A percentile compares a stretch with the other conserved stretches of the same genome.
These are phyloP conservation scores for Scaptomyza caliginosa DNA, from an alignment of 2,888 invertebrate species.

Conservation along the genomic window DNA sequence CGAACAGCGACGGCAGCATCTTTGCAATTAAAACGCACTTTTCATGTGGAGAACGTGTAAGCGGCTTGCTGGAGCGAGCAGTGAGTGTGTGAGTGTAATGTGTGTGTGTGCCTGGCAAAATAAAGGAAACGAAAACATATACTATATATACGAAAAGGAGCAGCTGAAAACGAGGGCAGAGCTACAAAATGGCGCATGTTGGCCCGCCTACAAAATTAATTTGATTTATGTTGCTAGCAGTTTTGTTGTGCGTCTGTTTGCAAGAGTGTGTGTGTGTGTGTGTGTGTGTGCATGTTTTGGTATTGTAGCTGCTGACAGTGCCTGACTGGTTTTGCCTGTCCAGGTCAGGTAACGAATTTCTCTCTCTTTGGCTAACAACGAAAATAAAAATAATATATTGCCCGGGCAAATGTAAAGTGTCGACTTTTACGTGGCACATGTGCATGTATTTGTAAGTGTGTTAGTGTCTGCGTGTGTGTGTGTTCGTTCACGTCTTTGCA, in stretches of 20 bases:
- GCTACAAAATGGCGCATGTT: conserved; percentile 74
- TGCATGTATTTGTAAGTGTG: conserved; percentile 36
- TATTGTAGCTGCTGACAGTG: conserved; percentile 27
- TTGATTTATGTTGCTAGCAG: conserved; percentile 76
- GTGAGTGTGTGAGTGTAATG: background rate
- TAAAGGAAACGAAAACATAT: conserved; percentile 13
- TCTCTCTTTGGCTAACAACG: conserved; percentile 66
- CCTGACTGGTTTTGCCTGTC: conserved; percentile 25
- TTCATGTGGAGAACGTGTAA: conserved; percentile 30
- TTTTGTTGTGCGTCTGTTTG: conserved; percentile 19
- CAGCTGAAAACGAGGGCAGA: conserved; percentile 2
- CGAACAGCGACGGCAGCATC: conserved; percentile 60
- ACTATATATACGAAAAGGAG: conserved; percentile 1
- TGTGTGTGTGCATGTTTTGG: conserved; percentile 25
- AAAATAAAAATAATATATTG: conserved; percentile 73
- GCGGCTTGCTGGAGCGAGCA: background rate
- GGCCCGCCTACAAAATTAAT: conserved; percentile 80
- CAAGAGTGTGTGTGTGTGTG: conserved; percentile 20
- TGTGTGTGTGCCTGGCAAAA: conserved; percentile 26
- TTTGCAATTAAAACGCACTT: conserved; percentile 82
- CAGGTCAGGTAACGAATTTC: conserved; percentile 72
- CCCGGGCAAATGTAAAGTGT: conserved; percentile 74
- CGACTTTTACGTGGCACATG: conserved; percentile 70
- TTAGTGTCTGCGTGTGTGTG: conserved; percentile 43
- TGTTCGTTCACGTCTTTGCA: conserved; percentile 65